Evolutionary conservation across 2,797 vertebrate species (phyloP).

Genomic region (Cyprinodon diabolis): DNA sequence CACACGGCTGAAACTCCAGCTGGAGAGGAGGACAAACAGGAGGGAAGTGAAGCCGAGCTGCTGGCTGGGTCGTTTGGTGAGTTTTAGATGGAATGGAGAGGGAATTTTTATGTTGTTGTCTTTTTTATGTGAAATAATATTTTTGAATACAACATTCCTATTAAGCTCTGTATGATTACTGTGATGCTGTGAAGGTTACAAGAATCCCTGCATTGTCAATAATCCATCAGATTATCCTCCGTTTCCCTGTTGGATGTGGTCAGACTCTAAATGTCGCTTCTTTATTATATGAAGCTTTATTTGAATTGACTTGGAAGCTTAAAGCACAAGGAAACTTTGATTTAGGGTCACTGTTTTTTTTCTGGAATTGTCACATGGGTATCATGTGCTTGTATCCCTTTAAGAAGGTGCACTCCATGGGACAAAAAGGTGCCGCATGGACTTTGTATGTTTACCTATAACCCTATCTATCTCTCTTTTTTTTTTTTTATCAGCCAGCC

Average conservation of each 20-base stretch:
- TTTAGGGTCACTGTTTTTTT: not conserved
- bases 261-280: constrained; percentile 42
- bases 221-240: constrained; percentile 68
- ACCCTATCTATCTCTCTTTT: constrained; percentile 27
- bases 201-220: constrained; percentile 66
- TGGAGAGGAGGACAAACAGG: constrained; percentile 38
- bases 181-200: constrained; percentile 59
- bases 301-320: constrained; percentile 3
- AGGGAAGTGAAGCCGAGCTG: constrained; percentile 27
- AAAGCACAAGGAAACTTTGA: not conserved
- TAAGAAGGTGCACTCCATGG: constrained; percentile 9
- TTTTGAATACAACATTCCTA: constrained; percentile 37
- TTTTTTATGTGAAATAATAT: constrained; percentile 10
- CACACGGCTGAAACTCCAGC: constrained; percentile 17
- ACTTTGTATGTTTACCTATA: constrained; percentile 70
- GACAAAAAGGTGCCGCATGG: constrained; percentile 52
- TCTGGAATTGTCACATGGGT: not conserved
- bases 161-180: constrained; percentile 66
- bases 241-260: constrained; percentile 44
- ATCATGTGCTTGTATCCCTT: not conserved
- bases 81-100: constrained; percentile 18
- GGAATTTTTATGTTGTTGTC: not conserved
- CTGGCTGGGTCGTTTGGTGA: constrained; percentile 47
- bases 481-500: constrained; percentile 52
- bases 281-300: constrained; percentile 9